Percentiles rank a stretch among this genome's conserved stretches.
These are phyloP conservation scores for Rhinophrynus dorsalis DNA, from an alignment of 2,797 vertebrate genomes.

Conservation along the genomic window DNA sequence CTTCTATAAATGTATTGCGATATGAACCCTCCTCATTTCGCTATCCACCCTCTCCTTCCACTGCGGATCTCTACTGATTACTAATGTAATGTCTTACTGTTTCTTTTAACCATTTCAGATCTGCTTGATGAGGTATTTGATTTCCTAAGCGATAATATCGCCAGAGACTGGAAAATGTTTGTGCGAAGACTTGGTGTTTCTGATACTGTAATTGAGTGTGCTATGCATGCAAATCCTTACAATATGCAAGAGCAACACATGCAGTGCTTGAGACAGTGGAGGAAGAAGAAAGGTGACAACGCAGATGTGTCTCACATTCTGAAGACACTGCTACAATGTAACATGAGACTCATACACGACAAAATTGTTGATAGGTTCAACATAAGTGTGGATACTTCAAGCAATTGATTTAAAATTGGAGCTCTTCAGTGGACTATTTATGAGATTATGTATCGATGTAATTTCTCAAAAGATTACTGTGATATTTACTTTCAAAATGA, in stretches of 20 bases:
- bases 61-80: too few relatives aligned
- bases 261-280: slow-evolving; percentile 77
- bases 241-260: slow-evolving; percentile 68
- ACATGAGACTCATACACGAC: slow-evolving; percentile 49
- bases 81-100: too few relatives aligned
- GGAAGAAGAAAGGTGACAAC: slow-evolving; percentile 51
- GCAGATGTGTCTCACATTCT: slow-evolving; percentile 67
- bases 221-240: slow-evolving; percentile 58
- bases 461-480: too few relatives aligned
- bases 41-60: too few relatives aligned
- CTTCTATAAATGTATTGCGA: too few relatives aligned
- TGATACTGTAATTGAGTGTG: slow-evolving; percentile 68
- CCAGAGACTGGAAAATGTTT: slow-evolving; percentile 72
- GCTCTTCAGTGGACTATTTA: too few relatives aligned
- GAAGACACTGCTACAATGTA: slow-evolving; percentile 68
- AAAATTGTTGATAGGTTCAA: not conserved
- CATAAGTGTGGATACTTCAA: too few relatives aligned
- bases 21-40: too few relatives aligned
- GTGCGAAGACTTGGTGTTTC: slow-evolving; percentile 72
- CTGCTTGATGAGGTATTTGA: slow-evolving; percentile 64
- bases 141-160: slow-evolving; percentile 67
- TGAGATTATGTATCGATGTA: too few relatives aligned
- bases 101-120: slow-evolving; percentile 55
- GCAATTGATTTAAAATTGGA: not conserved
- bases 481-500: too few relatives aligned